phyloP scores from a whole-genome alignment of 2,888 invertebrate species.

The Cactoblastis cactorum region DNA sequence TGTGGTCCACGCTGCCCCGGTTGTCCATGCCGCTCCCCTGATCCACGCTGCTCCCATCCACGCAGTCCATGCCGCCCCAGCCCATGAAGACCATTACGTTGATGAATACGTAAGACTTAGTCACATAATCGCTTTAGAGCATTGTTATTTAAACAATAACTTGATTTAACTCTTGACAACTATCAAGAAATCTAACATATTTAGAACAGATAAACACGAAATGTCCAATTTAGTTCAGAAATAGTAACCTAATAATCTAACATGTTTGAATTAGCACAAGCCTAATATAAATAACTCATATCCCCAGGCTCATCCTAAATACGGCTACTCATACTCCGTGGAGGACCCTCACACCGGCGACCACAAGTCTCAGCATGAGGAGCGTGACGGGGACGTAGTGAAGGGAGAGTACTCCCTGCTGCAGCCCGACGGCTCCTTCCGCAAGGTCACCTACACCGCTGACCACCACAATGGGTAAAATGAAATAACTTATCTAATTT shows the following conservation, averaged over 20 bases:
- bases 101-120: constrained; percentile 64
- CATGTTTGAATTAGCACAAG: neutral
- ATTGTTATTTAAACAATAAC: neutral
- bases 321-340: constrained; percentile 79
- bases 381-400: constrained; percentile 77
- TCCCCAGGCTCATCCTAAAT: constrained; percentile 70
- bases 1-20: constrained; percentile 28
- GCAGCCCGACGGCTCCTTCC: constrained; percentile 79
- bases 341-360: constrained; percentile 81
- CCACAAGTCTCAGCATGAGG: constrained; percentile 79
- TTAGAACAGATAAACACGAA: too few relatives aligned
- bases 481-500: neutral
- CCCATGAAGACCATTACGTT: constrained; percentile 61
- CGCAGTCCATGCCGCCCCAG: constrained; percentile 18
- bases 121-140: neutral
- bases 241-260: too few relatives aligned
- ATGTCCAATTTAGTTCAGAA: too few relatives aligned
- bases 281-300: neutral
- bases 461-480: constrained; percentile 78
- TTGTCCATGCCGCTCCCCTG: constrained; percentile 25
- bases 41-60: constrained; percentile 23
- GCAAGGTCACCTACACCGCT: constrained; percentile 79
- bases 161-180: too few relatives aligned
- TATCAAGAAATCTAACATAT: too few relatives aligned
- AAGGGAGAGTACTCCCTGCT: constrained; percentile 78